Evolutionary conservation across 2,797 vertebrate genomes (phyloP).

Genomic region (Sylvilagus floridanus): DNA sequence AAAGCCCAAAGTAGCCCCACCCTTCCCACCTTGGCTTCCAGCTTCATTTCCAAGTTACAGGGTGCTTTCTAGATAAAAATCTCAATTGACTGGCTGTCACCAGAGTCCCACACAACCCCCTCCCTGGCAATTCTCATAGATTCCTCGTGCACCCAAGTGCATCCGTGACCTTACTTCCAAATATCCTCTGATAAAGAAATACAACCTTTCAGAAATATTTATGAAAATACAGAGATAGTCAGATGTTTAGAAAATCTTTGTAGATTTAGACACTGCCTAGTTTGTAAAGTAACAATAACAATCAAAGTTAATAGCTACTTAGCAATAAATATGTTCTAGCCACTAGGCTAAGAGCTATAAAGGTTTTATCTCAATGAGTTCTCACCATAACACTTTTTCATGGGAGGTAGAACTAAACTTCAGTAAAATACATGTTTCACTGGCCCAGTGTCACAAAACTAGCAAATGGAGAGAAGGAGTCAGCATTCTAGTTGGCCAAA

Average conservation of each 20-base stretch:
- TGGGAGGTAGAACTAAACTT: not conserved
- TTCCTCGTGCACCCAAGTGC: not conserved
- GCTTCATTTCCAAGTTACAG: slow-evolving; percentile 57
- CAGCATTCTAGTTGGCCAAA: not conserved
- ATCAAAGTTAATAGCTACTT: not conserved
- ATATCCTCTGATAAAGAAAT: not conserved
- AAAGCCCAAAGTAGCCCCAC: not conserved
- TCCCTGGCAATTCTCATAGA: not conserved
- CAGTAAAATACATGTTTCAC: not conserved
- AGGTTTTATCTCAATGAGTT: not conserved
- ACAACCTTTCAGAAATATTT: not conserved
- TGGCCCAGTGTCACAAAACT: not conserved
- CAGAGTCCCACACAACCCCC: slow-evolving; percentile 38
- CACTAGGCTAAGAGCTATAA: not conserved
- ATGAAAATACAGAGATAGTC: not conserved
- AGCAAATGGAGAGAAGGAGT: not conserved
- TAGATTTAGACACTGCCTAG: not conserved
- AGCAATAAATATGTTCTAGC: not conserved
- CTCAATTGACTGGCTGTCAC: slow-evolving; percentile 52
- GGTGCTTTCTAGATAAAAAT: slow-evolving; percentile 72
- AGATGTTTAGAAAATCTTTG: not conserved
- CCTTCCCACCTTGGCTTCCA: slow-evolving; percentile 71
- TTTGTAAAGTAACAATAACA: not conserved
- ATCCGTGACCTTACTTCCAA: not conserved
- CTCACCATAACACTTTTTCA: not conserved